phyloP scores from a whole-genome alignment of 2,797 vertebrate species.

The Tamandua tetradactyla region DNA sequence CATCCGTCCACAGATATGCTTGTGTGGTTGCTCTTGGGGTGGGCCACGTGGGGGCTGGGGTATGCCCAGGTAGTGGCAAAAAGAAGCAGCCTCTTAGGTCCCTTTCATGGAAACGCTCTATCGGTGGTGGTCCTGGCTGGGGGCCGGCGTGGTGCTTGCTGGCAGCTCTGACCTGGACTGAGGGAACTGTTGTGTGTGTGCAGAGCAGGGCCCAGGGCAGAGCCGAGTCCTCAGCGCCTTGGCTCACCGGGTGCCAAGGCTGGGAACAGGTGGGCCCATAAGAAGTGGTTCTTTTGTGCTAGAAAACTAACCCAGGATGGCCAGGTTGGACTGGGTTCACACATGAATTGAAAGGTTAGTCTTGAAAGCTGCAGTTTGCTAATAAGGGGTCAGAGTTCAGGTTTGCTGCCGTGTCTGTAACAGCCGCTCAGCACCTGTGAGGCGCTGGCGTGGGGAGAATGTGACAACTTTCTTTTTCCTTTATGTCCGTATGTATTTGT shows the following conservation, averaged over 20 bases:
- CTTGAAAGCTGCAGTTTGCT: neutral
- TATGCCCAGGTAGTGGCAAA: neutral
- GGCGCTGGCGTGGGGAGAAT: neutral
- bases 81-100: neutral
- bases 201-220: too few relatives aligned
- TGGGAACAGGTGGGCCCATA: neutral
- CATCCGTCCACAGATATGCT: fast-evolving
- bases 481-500: neutral
- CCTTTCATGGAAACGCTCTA: conserved; percentile 49
- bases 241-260: too few relatives aligned
- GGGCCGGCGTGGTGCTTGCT: conserved; percentile 19
- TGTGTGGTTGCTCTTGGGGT: too few relatives aligned
- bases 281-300: neutral
- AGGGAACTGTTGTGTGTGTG: neutral
- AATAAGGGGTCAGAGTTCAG: neutral
- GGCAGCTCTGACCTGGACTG: neutral
- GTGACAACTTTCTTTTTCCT: neutral
- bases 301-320: neutral
- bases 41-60: neutral
- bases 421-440: neutral
- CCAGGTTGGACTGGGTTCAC: neutral
- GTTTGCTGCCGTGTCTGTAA: neutral
- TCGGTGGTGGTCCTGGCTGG: conserved; percentile 26
- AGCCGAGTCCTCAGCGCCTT: too few relatives aligned
- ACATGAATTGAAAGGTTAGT: neutral